Conservation (phyloP, 2,113 vertebrate genomes). For the Numida meleagris region DNA sequence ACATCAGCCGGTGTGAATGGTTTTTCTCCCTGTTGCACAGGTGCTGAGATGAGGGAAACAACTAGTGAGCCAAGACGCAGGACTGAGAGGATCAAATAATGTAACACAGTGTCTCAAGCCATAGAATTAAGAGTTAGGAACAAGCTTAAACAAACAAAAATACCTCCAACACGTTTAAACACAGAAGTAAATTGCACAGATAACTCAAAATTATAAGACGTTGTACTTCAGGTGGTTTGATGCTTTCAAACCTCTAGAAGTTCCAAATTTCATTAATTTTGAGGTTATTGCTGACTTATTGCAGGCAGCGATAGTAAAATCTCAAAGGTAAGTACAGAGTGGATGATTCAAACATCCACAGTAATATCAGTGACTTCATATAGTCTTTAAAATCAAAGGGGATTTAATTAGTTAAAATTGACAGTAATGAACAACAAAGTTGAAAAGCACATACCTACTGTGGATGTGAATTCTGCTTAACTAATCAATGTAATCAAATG, state of each 20-base stretch:
- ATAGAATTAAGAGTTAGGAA: neutral
- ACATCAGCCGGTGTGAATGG: neutral
- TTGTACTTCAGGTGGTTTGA: neutral
- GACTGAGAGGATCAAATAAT: neutral
- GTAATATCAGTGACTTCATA: neutral
- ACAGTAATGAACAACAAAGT: neutral
- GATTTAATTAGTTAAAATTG: conserved; percentile 12
- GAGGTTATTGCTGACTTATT: neutral
- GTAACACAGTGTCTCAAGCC: neutral
- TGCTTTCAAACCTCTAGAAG: neutral
- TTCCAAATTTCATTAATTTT: neutral
- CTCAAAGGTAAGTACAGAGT: neutral
- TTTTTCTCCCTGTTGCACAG: neutral
- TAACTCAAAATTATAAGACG: neutral
- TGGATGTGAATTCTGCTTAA: neutral
- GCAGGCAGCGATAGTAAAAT: neutral
- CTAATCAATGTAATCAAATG: neutral
- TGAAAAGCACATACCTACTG: neutral
- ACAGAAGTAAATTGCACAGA: neutral
- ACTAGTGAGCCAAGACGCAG: neutral
- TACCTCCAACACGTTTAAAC: neutral
- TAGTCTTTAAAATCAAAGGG: neutral
- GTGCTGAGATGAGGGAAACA: neutral
- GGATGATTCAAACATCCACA: neutral
- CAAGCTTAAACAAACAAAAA: neutral